Evolutionary conservation across 2,113 vertebrate species (phyloP).

Genomic region (Eubucco bourcierii): DNA sequence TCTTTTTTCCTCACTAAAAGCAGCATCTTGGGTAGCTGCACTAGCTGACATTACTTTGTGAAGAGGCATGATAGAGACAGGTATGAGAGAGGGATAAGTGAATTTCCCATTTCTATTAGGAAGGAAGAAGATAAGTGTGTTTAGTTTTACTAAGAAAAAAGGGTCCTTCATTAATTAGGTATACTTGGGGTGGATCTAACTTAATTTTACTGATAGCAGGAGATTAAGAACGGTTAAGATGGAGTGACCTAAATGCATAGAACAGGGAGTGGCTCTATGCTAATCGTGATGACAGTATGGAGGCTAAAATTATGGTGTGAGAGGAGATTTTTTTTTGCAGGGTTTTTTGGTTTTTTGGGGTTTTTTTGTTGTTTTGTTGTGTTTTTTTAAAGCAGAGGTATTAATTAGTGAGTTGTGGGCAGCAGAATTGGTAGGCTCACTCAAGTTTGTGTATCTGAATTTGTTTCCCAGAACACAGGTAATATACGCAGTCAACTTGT

Average conservation of each 20-base stretch:
- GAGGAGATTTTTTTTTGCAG: neutral
- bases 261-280: neutral
- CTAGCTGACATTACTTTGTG: neutral
- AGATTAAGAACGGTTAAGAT: neutral
- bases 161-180: neutral
- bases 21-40: neutral
- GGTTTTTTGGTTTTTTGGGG: too few relatives aligned
- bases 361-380: neutral
- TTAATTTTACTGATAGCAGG: neutral
- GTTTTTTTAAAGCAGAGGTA: neutral
- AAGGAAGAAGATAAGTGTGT: neutral
- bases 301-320: constrained; percentile 22
- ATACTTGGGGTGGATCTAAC: neutral
- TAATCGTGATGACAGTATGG: neutral
- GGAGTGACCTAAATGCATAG: neutral
- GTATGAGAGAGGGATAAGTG: neutral
- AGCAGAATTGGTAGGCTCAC: neutral
- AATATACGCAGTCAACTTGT: neutral
- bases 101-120: neutral
- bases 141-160: neutral
- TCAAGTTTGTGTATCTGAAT: constrained; percentile 10
- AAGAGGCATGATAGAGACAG: neutral
- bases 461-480: neutral
- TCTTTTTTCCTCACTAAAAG: neutral
- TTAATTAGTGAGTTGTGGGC: constrained; percentile 22